Evolutionary conservation across 2,888 invertebrate genomes (phyloP), one percentile per base, ranked within the genome.

Genomic region (Leptinotarsa tumamoca): DNA sequence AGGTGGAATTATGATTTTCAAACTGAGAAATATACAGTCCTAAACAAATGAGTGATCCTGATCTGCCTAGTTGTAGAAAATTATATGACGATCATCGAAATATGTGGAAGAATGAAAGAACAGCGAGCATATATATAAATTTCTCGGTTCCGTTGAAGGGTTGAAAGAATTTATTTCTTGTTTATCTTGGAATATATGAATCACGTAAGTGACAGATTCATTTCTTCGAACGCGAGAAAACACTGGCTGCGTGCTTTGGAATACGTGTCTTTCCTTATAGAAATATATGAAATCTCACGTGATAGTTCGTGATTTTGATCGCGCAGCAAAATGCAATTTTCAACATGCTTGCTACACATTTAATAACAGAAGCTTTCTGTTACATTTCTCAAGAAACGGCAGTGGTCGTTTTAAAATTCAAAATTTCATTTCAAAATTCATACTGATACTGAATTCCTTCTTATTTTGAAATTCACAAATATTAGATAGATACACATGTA

Each of bases 211-310:
- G 58, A 15, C 15, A 58, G 58, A 63, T 63, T 63, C n/a, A 63
- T 63, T 63, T 43, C 63, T 33, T 43, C 43, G 17, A 23, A 33
- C 33, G n/a, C 5, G 33, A 43, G 33, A 43, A 63, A 63, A 63
- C 27, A 15, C n/a, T 58, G 58, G 27, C 33, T 63, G 63, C 63
- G 63, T 63, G 63, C 63, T 33, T 33, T 17, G 63, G n/a, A 63
- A 63, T 63, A 33, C 63, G 33, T 63, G 63, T 63, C 27, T 58
- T 58, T 58, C 58, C 10, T n/a, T n/a, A 63, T 13, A 27, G n/a
- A 63, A 63, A 63, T 63, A 63, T 63, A 63, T 52, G 52, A 52
- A 63, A 63, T 33, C 63, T 63, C 63, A 63, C 43, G 63, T 43
- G n/a, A 63, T 7, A 33, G 33, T 63, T 63, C 63, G 63, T 63